Evolutionary conservation across 2,113 vertebrate species (phyloP).

Genomic region (Siniperca knerii): DNA sequence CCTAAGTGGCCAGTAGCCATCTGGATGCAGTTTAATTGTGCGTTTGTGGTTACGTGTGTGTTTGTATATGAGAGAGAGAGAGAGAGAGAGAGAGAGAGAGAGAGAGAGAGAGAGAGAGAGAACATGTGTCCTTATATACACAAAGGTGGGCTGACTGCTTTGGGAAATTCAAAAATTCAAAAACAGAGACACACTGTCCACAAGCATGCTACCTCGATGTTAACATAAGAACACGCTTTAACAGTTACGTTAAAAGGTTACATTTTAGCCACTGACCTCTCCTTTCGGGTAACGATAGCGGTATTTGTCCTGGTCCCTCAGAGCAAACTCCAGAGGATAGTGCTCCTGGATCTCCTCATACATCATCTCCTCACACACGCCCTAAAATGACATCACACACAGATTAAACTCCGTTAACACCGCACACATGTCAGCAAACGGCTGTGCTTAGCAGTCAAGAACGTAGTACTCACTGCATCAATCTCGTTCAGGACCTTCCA

Average conservation of each 20-base stretch:
- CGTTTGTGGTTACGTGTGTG: slow-evolving; percentile 9
- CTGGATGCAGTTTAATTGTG: slow-evolving; percentile 25
- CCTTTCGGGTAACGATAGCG: slow-evolving; percentile 98
- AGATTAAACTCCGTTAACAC: slow-evolving; percentile 35
- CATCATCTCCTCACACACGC: slow-evolving; percentile 97
- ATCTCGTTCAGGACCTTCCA: slow-evolving; percentile 99
- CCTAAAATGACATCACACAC: slow-evolving; percentile 80
- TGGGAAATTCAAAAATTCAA: slow-evolving; percentile 4
- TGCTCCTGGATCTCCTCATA: slow-evolving; percentile 97
- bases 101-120: no score
- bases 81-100: no score
- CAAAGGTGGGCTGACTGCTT: neutral
- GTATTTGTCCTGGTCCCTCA: slow-evolving; percentile 99
- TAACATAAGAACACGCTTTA: neutral
- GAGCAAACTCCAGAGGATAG: slow-evolving; percentile 94
- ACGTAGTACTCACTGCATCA: slow-evolving; percentile 88
- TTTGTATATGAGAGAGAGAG: no score
- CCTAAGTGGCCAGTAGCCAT: slow-evolving; percentile 46
- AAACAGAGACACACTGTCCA: slow-evolving; percentile 2
- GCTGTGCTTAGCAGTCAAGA: neutral
- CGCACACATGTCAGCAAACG: neutral
- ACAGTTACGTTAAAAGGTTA: neutral
- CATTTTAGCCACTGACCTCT: slow-evolving; percentile 86
- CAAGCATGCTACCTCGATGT: neutral
- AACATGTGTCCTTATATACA: neutral